These are phyloP conservation scores for Colaptes auratus DNA, from an alignment of 2,113 vertebrate species.

Conservation along the genomic window DNA sequence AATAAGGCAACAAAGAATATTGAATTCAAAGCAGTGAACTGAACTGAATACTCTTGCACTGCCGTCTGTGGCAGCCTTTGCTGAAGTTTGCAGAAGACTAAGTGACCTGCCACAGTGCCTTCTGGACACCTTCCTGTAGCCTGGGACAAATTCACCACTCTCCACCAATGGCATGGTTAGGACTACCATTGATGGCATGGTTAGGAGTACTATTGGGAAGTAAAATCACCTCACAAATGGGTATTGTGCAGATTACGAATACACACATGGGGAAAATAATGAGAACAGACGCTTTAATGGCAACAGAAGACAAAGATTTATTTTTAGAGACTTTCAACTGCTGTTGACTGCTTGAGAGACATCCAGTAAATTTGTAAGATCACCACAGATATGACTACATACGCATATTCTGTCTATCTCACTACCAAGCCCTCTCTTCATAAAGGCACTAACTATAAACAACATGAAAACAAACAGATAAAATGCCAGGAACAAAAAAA, in stretches of 20 bases:
- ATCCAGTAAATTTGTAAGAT: constrained; percentile 55
- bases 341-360: constrained; percentile 33
- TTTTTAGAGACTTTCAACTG: constrained; percentile 55
- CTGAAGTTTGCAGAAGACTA: background rate
- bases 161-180: background rate
- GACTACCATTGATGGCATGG: background rate
- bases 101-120: background rate
- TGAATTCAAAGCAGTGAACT: background rate
- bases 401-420: constrained; percentile 60
- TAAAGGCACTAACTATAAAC: constrained; percentile 75
- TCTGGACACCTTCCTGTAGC: background rate
- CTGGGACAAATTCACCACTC: background rate
- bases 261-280: constrained; percentile 8
- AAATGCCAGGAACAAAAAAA: constrained; percentile 5
- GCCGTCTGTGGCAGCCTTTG: background rate
- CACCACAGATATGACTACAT: constrained; percentile 56
- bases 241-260: background rate
- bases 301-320: constrained; percentile 63
- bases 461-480: constrained; percentile 8
- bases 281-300: constrained; percentile 39
- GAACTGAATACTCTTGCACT: background rate
- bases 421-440: constrained; percentile 51
- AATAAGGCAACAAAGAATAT: background rate
- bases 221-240: background rate
- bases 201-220: accelerated